Evolutionary conservation across 2,113 vertebrate genomes (phyloP).

Genomic region (Pollimyrus isidori): DNA sequence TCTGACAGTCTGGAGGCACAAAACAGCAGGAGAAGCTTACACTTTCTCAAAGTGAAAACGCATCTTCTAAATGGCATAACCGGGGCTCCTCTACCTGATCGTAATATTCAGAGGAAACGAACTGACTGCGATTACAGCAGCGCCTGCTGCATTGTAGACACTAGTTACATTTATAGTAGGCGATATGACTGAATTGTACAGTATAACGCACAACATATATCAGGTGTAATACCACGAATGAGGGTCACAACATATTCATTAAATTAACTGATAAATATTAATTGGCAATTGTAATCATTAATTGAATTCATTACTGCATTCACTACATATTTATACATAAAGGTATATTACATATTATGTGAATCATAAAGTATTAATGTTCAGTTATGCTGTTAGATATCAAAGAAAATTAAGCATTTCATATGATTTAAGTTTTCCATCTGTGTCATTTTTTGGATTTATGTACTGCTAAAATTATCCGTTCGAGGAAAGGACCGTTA

Average conservation of each 20-base stretch:
- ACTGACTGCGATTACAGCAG: neutral
- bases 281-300: neutral
- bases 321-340: neutral
- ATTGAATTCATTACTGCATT: neutral
- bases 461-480: neutral
- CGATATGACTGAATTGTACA: neutral
- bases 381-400: neutral
- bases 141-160: neutral
- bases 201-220: neutral
- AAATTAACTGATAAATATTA: neutral
- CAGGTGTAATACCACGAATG: neutral
- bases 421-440: neutral
- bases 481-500: neutral
- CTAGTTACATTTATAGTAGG: neutral
- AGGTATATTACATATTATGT: too few species aligned
- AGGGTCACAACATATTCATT: neutral
- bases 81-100: neutral
- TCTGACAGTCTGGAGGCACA: neutral
- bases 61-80: neutral
- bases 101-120: neutral
- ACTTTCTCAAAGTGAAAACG: neutral
- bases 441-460: neutral
- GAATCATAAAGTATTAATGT: neutral
- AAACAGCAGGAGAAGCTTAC: neutral
- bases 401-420: neutral